Evolutionary conservation across 2,888 invertebrate species (phyloP).

Genomic region (Strigamia maritima): DNA sequence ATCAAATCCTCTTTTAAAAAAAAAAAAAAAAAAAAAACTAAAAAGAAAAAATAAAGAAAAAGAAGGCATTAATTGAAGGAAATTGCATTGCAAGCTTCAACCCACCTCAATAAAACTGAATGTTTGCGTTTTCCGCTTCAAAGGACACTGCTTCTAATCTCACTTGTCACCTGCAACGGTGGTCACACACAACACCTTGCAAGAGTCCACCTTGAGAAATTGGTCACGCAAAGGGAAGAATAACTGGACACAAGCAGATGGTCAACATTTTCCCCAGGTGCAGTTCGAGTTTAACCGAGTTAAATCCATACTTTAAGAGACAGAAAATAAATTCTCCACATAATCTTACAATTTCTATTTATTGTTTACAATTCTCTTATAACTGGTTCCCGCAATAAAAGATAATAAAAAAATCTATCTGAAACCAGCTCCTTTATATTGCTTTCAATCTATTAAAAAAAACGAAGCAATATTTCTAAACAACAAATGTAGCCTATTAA

Average conservation of each 20-base stretch:
- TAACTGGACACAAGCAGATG: not conserved
- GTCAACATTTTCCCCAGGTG: conserved; percentile 16
- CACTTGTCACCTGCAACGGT: conserved; percentile 14
- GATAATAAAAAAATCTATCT: not conserved
- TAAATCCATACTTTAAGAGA: not conserved
- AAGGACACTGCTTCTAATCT: conserved; percentile 21
- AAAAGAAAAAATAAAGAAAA: not conserved
- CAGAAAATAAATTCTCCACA: not conserved
- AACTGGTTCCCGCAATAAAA: not conserved
- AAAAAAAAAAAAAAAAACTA: not conserved
- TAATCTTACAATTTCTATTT: not conserved
- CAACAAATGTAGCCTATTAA: conserved; percentile 13
- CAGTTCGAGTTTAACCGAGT: not conserved
- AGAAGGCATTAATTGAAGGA: not conserved
- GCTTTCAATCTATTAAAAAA: not conserved
- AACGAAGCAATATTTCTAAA: not conserved
- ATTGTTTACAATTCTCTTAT: not conserved
- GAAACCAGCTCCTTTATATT: not conserved
- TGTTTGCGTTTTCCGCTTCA: not conserved
- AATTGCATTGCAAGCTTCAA: not conserved
- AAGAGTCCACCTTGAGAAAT: conserved; percentile 9
- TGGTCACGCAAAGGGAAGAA: not conserved
- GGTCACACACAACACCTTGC: conserved; percentile 22
- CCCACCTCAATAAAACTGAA: not conserved
- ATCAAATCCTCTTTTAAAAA: not conserved